Evolutionary conservation across 1,140 invertebrate species (phyloP), one percentile per base, ranked within the genome.

Genomic region (Drosophila erecta): DNA sequence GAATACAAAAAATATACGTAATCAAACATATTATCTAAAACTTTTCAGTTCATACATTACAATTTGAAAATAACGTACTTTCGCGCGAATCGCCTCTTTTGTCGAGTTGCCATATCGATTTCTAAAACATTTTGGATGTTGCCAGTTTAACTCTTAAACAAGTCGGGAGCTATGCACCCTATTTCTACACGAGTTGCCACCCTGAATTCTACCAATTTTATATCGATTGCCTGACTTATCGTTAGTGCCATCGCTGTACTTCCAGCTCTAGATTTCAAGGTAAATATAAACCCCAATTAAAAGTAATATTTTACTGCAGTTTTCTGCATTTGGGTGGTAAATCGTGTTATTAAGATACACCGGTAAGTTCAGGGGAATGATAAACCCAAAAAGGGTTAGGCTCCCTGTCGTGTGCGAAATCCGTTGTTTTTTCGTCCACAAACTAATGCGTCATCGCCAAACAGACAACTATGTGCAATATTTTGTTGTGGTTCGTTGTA

Each of bases 391-490:
- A 6, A 6, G 1, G 6, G 12, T 15, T 6, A 24, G 2, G 17
- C 24, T 15, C 27, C n/a, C 35, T 35, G 40, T 7, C 15, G 61
- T 66, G 59, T 67, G 33, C 47, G 7, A 47, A 35, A 15, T 69
- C 47, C 47, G 49, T 22, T 37, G 51, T 46, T 75, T 86, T 62
- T 60, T 76, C 49, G 53, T 24, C 38, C 66, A 87, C 67, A 83
- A 83, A 66, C 61, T 79, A 89, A 81, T 87, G 84, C 84, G 84
- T 87, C 84, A 87, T 89, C 79, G 67, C 72, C 67, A 38, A 65
- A 62, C 43, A 47, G 40, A 55, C 27, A 58, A 37, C 51, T 44
- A 49, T 69, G 66, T 59, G 64, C 67, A 60, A 80, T 77, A 66
- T 64, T 89, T 66, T 89, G 66, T 73, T 76, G 65, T 43, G 55